Conservation (phyloP, 1,140 invertebrate species). For the Tetranychus cinnabarinus region DNA sequence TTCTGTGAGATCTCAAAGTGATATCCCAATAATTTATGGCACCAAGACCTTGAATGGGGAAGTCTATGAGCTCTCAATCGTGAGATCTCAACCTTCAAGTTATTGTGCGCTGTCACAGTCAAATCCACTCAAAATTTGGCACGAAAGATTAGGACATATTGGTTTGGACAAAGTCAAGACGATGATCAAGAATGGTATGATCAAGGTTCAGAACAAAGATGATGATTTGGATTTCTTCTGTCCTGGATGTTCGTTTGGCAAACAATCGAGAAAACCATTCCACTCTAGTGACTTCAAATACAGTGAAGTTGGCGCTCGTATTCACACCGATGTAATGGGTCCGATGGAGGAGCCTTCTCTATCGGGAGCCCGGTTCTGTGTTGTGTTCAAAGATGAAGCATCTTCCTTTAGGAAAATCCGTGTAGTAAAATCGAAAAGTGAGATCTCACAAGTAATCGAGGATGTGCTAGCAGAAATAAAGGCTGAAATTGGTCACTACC, state of each 20-base stretch:
- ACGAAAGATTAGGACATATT: background rate
- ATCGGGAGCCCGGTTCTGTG: slow-evolving; percentile 17
- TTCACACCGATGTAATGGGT: slow-evolving; percentile 20
- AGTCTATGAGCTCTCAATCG: background rate
- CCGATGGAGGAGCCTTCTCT: slow-evolving; percentile 16
- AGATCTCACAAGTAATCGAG: slow-evolving; percentile 14
- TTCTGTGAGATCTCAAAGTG: background rate
- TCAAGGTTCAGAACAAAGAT: background rate
- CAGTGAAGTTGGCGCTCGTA: slow-evolving; percentile 9
- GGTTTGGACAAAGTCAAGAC: background rate
- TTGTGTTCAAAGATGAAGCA: slow-evolving; percentile 21
- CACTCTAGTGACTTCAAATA: background rate
- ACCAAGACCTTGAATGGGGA: background rate
- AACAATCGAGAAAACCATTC: background rate
- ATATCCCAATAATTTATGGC: background rate
- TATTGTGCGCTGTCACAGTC: background rate
- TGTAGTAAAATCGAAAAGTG: slow-evolving; percentile 21
- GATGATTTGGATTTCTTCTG: background rate
- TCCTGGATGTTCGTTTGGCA: background rate
- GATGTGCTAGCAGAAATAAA: background rate
- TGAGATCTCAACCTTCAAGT: background rate
- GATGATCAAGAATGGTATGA: background rate
- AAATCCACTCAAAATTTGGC: background rate
- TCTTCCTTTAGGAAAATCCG: slow-evolving; percentile 19
- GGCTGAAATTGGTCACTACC: background rate